A percentile compares a stretch with the other conserved stretches of the same genome.
These are phyloP conservation scores for Melanotaenia nigrans DNA, from an alignment of 2,797 vertebrate species.

Conservation along the genomic window DNA sequence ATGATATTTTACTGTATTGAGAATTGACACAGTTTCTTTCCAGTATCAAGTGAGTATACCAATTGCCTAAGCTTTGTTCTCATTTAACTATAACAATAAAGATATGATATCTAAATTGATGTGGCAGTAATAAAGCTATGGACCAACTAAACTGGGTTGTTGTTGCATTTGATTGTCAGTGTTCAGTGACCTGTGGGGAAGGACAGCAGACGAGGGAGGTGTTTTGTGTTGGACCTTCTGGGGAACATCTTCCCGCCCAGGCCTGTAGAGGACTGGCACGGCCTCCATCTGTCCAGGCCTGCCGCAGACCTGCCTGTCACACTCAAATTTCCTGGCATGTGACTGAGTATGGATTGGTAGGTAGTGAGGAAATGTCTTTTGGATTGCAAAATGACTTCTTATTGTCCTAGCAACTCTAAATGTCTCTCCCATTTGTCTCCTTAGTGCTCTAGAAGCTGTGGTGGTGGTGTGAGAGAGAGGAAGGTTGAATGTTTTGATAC, in stretches of 20 bases:
- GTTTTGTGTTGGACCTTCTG: slow-evolving; percentile 77
- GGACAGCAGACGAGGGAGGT: slow-evolving; percentile 88
- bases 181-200: slow-evolving; percentile 91
- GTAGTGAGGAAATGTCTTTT: neutral
- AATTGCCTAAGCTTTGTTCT: no score
- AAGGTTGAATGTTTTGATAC: slow-evolving; percentile 86
- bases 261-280: slow-evolving; percentile 80
- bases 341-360: slow-evolving; percentile 87
- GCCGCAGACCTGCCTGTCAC: slow-evolving; percentile 82
- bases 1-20: no score
- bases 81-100: no score
- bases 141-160: neutral
- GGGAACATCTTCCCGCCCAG: slow-evolving; percentile 75
- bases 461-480: slow-evolving; percentile 85
- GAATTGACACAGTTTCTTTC: no score
- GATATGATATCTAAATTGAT: no score
- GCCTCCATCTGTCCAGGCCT: slow-evolving; percentile 81
- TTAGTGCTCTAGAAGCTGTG: slow-evolving; percentile 91
- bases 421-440: slow-evolving; percentile 3
- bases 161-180: slow-evolving; percentile 77
- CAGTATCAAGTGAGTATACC: no score
- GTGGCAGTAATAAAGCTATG: no score
- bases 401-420: neutral
- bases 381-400: neutral
- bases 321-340: slow-evolving; percentile 85